Evolutionary conservation across 1,140 invertebrate genomes (phyloP), one percentile per base, ranked within the genome.

Genomic region (Solen grandis): DNA sequence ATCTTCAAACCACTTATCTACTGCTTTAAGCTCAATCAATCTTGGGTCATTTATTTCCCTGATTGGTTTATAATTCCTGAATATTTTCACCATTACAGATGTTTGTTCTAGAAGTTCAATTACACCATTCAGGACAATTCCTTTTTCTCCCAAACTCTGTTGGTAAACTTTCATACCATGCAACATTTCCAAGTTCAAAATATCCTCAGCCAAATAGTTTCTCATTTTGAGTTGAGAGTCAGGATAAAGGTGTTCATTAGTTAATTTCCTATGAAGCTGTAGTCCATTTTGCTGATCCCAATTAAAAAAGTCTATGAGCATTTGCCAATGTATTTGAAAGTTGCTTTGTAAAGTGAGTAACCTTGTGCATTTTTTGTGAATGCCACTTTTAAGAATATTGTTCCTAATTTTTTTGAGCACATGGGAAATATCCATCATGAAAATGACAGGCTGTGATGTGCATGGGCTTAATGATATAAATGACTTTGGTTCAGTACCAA

Each of bases 181-280:
- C 16, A 80, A 46, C 75, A 81, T 80, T 29, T 83, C 66, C 3
- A 1, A 25, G 33, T 74, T 57, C 8, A 83, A 38, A 1, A 74
- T 54, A 5, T 83, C 75, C 57, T 83, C 82, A 13, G 69, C 82
- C 8, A 83, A 29, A 10, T 80, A 31, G 33, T 83, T 83, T 2
- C 76, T 22, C 77, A 83, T 83, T 66, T 80, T 73, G 4, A n/a
- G 16, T 46, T 35, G 27, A 1, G 22, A 16, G 14, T 59, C 46
- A 46, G 59, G 59, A 29, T 41, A 60, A 0, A 83, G 13, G 50
- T 80, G 77, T 35, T 73, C 77, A 35, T 70, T 68, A 13, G 46
- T 66, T 27, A 83, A 29, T 27, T 66, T 79, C 5, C 38, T 33
- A 52, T 80, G 77, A 14, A 74, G 10, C 19, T 54, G 50, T 14